A percentile compares a stretch with the other conserved stretches of the same genome.
Evolutionary conservation across 1,140 invertebrate genomes (phyloP).

Genomic region (Caenorhabditis remanei): DNA sequence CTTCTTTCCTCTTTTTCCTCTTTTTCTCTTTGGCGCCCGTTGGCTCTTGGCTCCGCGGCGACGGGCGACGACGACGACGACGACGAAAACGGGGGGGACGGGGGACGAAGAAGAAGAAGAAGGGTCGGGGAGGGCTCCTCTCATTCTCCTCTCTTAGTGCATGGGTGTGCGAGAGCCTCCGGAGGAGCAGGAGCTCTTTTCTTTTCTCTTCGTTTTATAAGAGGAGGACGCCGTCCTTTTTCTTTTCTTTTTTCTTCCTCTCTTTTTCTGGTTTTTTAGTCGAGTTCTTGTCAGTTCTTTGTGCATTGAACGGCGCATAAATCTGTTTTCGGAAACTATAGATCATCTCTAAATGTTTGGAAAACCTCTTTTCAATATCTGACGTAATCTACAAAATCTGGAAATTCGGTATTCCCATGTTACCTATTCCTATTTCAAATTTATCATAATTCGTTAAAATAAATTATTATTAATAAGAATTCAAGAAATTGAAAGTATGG

Average conservation of each 20-base stretch:
- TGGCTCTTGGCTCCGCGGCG: slow-evolving; percentile 43
- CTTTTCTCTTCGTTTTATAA: background rate
- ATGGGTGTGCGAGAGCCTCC: slow-evolving; percentile 8
- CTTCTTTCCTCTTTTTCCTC: background rate
- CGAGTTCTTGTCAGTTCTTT: background rate
- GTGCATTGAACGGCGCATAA: background rate
- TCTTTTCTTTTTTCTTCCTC: background rate
- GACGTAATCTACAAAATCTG: no score
- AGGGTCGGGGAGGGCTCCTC: background rate
- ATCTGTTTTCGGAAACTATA: background rate
- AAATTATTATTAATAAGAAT: no score
- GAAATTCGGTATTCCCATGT: no score
- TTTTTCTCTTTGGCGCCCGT: slow-evolving; percentile 34
- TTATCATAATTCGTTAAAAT: no score
- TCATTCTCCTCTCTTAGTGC: background rate
- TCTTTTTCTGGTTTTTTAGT: slow-evolving; percentile 12
- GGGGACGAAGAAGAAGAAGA: background rate
- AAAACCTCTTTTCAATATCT: background rate
- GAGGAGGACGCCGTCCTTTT: slow-evolving; percentile 29
- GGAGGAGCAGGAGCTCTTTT: background rate
- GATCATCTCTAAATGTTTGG: background rate
- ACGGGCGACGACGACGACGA: slow-evolving; percentile 3
- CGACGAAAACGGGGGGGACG: slow-evolving; percentile 1
- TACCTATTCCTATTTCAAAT: no score
- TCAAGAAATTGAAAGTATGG: no score